Percentiles rank a stretch among this genome's conserved stretches.
phyloP scores from a whole-genome alignment of 2,797 vertebrate genomes.

The Scolopax rusticola region DNA sequence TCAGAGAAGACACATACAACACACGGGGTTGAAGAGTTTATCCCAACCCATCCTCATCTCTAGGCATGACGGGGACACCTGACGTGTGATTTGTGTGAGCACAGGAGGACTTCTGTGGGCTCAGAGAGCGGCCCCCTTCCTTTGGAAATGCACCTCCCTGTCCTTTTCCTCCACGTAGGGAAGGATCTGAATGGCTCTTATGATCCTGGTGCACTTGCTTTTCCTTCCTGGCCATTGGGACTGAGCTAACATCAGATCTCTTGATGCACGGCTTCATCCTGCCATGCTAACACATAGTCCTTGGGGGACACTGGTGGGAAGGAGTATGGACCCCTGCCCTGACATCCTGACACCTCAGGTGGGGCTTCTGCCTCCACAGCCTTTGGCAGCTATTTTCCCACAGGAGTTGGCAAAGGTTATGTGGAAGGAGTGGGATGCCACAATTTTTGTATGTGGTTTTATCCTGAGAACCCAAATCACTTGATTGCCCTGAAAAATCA shows the following conservation, averaged over 20 bases:
- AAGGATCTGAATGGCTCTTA: not conserved
- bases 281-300: rapidly evolving
- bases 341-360: not conserved
- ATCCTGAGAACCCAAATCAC: not conserved
- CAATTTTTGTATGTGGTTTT: not conserved
- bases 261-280: rapidly evolving
- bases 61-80: not conserved
- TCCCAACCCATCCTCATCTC: conserved; percentile 31
- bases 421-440: rapidly evolving
- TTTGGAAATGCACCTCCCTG: not conserved
- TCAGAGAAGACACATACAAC: conserved; percentile 70
- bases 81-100: conserved; percentile 44
- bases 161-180: not conserved
- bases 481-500: not conserved
- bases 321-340: not conserved
- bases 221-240: not conserved
- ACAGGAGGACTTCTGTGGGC: conserved; percentile 60
- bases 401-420: not conserved
- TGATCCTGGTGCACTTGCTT: not conserved
- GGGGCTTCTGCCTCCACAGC: not conserved
- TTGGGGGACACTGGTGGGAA: not conserved
- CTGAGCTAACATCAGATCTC: not conserved
- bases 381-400: not conserved
- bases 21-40: conserved; percentile 56
- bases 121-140: not conserved